Base-by-base conservation (phyloP, 2,113 vertebrate genomes). In the Perognathus longimembris region DNA sequence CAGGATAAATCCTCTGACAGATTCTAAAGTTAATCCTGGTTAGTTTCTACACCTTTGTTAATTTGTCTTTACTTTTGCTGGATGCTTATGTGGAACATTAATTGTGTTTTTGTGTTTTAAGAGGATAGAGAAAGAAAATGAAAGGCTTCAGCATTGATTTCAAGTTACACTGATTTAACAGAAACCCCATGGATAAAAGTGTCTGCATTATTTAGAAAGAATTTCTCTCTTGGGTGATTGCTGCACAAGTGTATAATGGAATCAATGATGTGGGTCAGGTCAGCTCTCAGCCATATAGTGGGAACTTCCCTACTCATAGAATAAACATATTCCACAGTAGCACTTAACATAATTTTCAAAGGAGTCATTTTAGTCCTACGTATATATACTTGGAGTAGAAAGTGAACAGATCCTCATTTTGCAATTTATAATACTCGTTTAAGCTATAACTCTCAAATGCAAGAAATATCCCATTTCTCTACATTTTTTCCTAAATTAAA, bases 381-480 rank as follows among this genome's bases (percentile, higher is more conserved):
- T 24, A 26, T 17, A 42, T 30, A 75, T 3, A 36, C 50, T n/a
- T 45, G 45, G 45, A 45, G 12, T 45, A 45, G 45, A 45, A 45
- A 91, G 61, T 78, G 18, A 38, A 71, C 42, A 93, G n/a, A 59
- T 57, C 7, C 74, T 88, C 26, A 84, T 88, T 84, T 66, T 92
- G 45, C 6, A 88, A 2, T 54, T 77, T 59, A 45, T 45, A 92
- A 38, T 61, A 4, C 6, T 24, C 7, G 61, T 36, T 92, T 84
- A 45, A 45, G 45, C 74, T 24, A 73, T 26, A 88, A 12, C 3
- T 2, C 5, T 77, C 12, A 36, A 34, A n/a, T 54, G 12, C 3
- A 69, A 61, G 38, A 67, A 63, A 64, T 61, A 22, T 1, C 30
- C 4, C 14, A 50, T 24, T 61, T 69, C 20, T 81, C 38, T 75